Conservation (phyloP, 2,888 invertebrate genomes). For the Stenurella melanura region DNA sequence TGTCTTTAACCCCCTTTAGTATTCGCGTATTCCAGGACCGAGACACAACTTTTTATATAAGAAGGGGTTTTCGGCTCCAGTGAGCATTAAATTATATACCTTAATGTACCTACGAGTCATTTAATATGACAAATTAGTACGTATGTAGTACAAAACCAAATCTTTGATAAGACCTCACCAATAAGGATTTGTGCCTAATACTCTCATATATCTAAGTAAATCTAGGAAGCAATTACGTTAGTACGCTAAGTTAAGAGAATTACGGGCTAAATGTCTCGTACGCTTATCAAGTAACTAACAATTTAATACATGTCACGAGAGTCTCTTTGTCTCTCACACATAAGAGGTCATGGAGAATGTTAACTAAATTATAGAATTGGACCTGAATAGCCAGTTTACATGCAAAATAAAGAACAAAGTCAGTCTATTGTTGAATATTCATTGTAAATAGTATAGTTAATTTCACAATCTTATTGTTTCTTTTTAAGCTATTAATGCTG, state of each 20-base stretch:
- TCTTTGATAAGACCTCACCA: conserved; percentile 10
- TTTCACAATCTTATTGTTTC: not conserved
- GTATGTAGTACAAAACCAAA: not conserved
- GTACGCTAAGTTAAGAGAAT: conserved; percentile 24
- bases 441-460: not conserved
- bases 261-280: conserved; percentile 11
- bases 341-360: not conserved
- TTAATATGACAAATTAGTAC: not conserved
- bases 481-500: not conserved
- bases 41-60: no score
- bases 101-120: not conserved
- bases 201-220: conserved; percentile 28
- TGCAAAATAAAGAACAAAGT: not conserved
- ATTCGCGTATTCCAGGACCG: no score
- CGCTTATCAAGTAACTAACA: conserved; percentile 32
- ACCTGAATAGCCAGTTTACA: not conserved
- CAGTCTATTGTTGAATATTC: not conserved
- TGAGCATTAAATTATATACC: not conserved
- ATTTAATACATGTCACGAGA: conserved; percentile 1
- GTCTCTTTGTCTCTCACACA: conserved; percentile 20
- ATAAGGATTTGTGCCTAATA: conserved; percentile 11
- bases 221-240: conserved; percentile 33
- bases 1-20: no score
- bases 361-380: not conserved
- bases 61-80: not conserved